Base-by-base conservation (phyloP, 2,797 vertebrate genomes). In the Eospalax fontanierii region DNA sequence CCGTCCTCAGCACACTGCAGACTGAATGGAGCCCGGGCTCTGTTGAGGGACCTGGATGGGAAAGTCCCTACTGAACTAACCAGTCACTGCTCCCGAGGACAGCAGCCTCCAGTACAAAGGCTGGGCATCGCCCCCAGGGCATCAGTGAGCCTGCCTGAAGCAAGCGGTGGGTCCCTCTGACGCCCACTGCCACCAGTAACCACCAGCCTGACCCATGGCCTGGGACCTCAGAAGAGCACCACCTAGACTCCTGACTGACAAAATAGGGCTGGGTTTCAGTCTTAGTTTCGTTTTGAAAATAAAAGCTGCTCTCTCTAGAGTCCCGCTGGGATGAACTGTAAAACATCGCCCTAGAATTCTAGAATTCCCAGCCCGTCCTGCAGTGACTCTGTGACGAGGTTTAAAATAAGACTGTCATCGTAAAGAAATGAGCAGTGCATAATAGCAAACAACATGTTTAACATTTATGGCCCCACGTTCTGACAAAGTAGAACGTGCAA, bases 401-500 rank as follows among this genome's bases (percentile, higher is more conserved):
- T 96, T 43, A 87, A 95, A 95, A 89, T 95, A 66, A 91, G 94
- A 90, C 91, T 91, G 87, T 95, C 97, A 94, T 91, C 94, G 19
- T 95, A 94, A 96, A 93, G 96, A 94, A 93, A 90, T 93, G 93
- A 68, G 2, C 93, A 33, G 2, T 38, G 71, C 78, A 9, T 43
- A 93, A 93, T 91, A 90, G 96, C 33, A 96, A 94, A 93, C 96
- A 95, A 68, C 89, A 91, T 87, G 78, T 70, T 93, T 71, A 93
- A 93, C 97, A 91, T 97, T 96, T 96, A 95, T 95, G 65, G 74
- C 93, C 46, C 84, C 16, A 43, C n/a, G 63, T 95, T 86, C 95
- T 94, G 92, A 97, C 97, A 95, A 95, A 97, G 89, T 65, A 15
- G 95, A 97, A 97, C 14, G 90, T 96, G 97, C 89, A 95, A 97